Evolutionary conservation across 2,113 vertebrate species (phyloP).

Genomic region (Gopherus evgoodei): DNA sequence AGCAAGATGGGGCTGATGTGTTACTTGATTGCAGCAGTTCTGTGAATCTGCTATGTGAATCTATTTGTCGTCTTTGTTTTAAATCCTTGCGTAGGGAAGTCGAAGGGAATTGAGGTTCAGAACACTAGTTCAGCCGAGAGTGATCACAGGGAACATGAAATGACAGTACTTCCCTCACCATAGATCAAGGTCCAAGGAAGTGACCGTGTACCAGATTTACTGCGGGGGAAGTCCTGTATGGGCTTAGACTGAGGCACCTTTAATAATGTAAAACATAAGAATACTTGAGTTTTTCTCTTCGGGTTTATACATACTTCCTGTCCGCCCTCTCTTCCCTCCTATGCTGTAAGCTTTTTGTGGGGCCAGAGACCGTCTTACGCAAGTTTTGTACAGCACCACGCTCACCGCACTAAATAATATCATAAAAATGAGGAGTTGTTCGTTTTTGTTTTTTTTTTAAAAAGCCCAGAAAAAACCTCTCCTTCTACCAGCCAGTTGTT

Average conservation of each 20-base stretch:
- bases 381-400: neutral
- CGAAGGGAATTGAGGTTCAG: neutral
- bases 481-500: accelerated
- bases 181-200: neutral
- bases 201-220: neutral
- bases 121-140: neutral
- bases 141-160: neutral
- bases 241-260: conserved; percentile 4
- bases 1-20: neutral
- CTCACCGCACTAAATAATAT: neutral
- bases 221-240: neutral
- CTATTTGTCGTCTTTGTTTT: accelerated
- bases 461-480: neutral
- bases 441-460: too few species aligned
- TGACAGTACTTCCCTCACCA: neutral
- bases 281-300: neutral
- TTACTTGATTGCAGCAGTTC: neutral
- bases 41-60: neutral
- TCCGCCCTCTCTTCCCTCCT: neutral
- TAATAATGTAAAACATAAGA: neutral
- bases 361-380: neutral
- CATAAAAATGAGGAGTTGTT: neutral
- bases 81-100: neutral
- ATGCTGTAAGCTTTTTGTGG: neutral
- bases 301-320: neutral